phyloP scores from a whole-genome alignment of 2,888 invertebrate species.

The Sphinx pinastri region DNA sequence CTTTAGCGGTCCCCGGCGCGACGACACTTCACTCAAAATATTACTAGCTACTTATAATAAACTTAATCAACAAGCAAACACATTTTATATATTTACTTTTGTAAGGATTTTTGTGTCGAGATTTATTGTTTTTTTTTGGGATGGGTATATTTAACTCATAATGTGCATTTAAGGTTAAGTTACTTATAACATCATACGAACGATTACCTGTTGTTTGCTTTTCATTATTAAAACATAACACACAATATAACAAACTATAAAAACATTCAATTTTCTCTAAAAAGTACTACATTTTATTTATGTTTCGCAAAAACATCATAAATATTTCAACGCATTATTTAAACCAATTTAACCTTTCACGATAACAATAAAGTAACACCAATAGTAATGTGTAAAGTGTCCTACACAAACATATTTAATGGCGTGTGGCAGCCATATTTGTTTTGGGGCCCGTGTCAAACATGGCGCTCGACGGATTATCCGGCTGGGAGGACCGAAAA shows the following conservation, averaged over 20 bases:
- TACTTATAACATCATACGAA: no score
- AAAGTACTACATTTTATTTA: slow-evolving; percentile 1
- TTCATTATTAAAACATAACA: neutral
- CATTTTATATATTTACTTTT: no score
- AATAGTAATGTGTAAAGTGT: slow-evolving; percentile 62
- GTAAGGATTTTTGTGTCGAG: no score
- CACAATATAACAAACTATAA: neutral
- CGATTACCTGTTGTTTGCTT: no score
- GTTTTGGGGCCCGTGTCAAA: slow-evolving; percentile 70
- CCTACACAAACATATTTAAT: slow-evolving; percentile 76
- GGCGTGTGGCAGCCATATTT: slow-evolving; percentile 62
- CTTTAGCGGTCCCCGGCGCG: no score
- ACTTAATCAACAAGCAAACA: no score
- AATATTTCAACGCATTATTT: slow-evolving; percentile 15
- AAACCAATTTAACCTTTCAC: slow-evolving; percentile 25
- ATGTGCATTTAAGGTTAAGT: no score
- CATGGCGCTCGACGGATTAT: slow-evolving; percentile 69
- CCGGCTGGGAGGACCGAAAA: slow-evolving; percentile 41
- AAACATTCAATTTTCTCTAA: slow-evolving; percentile 5
- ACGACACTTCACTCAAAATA: no score
- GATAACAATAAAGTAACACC: slow-evolving; percentile 26
- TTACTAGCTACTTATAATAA: no score
- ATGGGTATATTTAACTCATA: no score
- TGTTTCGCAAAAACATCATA: slow-evolving; percentile 9
- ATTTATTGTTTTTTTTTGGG: no score